Evolutionary conservation across 2,797 vertebrate genomes (phyloP).

Genomic region (Acanthurus lineatus): DNA sequence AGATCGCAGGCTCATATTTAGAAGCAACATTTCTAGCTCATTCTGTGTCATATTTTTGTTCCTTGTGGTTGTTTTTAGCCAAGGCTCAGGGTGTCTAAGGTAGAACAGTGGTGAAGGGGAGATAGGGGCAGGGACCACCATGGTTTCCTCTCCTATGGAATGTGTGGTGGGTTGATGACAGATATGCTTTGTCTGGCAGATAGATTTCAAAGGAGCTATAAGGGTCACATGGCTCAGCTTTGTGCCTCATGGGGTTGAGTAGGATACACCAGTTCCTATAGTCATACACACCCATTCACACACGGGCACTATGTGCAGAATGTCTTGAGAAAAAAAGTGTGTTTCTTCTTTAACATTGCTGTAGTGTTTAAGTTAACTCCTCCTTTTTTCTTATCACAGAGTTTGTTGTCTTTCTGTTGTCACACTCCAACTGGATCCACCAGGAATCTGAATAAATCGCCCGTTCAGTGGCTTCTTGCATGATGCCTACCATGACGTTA

Average conservation of each 20-base stretch:
- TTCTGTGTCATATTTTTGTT: neutral
- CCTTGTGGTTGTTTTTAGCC: conserved; percentile 27
- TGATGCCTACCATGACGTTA: conserved; percentile 3
- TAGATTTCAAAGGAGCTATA: conserved; percentile 43
- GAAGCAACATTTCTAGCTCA: neutral
- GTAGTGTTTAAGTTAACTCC: conserved; percentile 16
- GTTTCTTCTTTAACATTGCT: conserved; percentile 2
- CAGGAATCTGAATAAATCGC: conserved; percentile 40
- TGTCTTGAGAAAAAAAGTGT: neutral
- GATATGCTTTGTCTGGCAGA: conserved; percentile 37
- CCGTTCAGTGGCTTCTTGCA: conserved; percentile 11
- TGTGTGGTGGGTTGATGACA: conserved; percentile 24
- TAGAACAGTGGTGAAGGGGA: neutral
- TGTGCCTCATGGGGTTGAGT: conserved; percentile 21
- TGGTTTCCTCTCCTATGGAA: conserved; percentile 32
- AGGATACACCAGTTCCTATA: neutral
- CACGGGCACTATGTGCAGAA: neutral
- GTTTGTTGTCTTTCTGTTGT: conserved; percentile 55
- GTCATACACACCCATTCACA: neutral
- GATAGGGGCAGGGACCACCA: conserved; percentile 23
- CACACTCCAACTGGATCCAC: conserved; percentile 41
- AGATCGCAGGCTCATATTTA: conserved; percentile 12
- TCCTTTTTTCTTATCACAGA: conserved; percentile 18
- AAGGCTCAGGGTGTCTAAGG: neutral
- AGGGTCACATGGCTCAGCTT: conserved; percentile 47